These are phyloP conservation scores for Drosophila nikananu DNA, from an alignment of 1,140 invertebrate species.

Conservation along the genomic window DNA sequence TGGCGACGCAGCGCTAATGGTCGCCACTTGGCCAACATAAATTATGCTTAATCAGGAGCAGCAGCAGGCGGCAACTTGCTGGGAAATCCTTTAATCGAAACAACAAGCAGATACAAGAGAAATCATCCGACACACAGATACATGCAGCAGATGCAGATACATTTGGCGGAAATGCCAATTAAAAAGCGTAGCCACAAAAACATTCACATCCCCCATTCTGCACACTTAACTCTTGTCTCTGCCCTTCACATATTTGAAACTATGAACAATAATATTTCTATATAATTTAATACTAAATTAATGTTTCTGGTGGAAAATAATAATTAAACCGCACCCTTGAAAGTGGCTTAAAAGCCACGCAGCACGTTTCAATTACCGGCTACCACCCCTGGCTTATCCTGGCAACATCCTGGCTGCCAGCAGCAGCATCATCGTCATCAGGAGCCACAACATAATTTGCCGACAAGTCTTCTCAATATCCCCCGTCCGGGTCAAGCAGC, in stretches of 20 bases:
- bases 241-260: too few relatives aligned
- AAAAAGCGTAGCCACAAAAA: constrained; percentile 1
- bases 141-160: constrained; percentile 4
- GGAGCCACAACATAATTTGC: constrained; percentile 37
- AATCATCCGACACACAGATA: constrained; percentile 19
- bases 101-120: constrained; percentile 48
- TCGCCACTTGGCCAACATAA: constrained; percentile 78
- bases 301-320: neutral
- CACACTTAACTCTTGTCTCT: too few relatives aligned
- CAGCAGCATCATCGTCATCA: neutral
- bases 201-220: neutral
- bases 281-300: neutral
- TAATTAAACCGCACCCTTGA: neutral
- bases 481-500: constrained; percentile 28
- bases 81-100: constrained; percentile 64
- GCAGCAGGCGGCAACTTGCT: constrained; percentile 10
- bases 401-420: neutral
- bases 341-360: neutral
- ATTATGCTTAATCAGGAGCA: constrained; percentile 72
- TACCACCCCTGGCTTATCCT: neutral
- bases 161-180: neutral
- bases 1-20: constrained; percentile 66
- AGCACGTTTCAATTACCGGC: constrained; percentile 23
- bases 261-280: too few relatives aligned
- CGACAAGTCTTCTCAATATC: constrained; percentile 24